Evolutionary conservation across 2,888 invertebrate species (phyloP).

Genomic region (Ormyrus labotus): DNA sequence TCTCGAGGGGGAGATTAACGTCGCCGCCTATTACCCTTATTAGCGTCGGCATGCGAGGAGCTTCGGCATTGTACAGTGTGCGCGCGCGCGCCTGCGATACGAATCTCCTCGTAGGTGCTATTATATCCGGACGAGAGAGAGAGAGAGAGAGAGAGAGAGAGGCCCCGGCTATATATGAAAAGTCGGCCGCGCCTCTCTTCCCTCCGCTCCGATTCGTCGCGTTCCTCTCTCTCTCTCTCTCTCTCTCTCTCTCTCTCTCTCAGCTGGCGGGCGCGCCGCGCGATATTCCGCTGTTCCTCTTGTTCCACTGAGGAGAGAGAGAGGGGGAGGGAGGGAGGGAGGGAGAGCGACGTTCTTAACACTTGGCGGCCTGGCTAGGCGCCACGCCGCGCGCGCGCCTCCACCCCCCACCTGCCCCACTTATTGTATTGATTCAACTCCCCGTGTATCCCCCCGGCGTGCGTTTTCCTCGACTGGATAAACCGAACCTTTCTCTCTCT

Average conservation of each 20-base stretch:
- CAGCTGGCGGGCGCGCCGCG: too few relatives aligned
- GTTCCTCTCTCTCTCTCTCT: not conserved
- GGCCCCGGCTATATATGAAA: not conserved
- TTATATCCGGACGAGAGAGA: not conserved
- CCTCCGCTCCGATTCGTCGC: not conserved
- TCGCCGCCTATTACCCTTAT: slow-evolving; percentile 3
- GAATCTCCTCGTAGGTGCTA: slow-evolving; percentile 7
- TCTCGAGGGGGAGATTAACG: not conserved
- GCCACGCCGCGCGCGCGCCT: not conserved
- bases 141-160: slow-evolving; percentile 6
- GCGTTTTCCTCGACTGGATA: slow-evolving; percentile 20
- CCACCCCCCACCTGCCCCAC: slow-evolving; percentile 70
- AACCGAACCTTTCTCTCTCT: too few relatives aligned
- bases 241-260: not conserved
- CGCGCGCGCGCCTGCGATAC: not conserved
- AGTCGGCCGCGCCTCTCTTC: not conserved
- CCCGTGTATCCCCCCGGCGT: slow-evolving; percentile 60
- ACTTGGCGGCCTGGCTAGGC: not conserved
- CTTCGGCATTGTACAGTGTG: not conserved
- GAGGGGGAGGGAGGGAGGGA: too few relatives aligned
- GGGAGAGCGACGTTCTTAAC: not conserved
- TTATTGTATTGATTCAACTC: slow-evolving; percentile 75
- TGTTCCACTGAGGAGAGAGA: not conserved
- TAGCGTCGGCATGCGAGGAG: not conserved
- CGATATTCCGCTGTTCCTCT: too few relatives aligned